Conservation (phyloP, 1,140 invertebrate genomes). For the Drosophila trapezifrons region DNA sequence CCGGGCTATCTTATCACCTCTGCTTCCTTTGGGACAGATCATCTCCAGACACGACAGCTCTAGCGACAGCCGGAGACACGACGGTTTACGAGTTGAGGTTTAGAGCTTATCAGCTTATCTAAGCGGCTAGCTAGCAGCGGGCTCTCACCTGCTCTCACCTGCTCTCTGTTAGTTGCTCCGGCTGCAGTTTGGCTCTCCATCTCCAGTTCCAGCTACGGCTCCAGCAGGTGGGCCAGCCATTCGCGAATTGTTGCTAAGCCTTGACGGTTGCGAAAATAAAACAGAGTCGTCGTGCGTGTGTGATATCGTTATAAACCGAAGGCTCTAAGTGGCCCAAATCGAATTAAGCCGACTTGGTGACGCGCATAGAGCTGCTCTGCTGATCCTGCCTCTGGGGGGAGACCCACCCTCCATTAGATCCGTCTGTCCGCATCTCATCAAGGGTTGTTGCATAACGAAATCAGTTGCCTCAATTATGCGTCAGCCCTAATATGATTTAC, state of each 20-base stretch:
- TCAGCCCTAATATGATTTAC: conserved; percentile 71
- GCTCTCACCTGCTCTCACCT: conserved; percentile 26
- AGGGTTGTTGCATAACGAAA: conserved; percentile 65
- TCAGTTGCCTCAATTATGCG: conserved; percentile 64
- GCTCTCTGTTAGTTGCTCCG: conserved; percentile 25
- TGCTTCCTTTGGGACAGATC: conserved; percentile 20
- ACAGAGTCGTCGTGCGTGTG: conserved; percentile 16
- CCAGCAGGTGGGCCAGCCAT: conserved; percentile 48
- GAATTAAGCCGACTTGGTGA: conserved; percentile 35
- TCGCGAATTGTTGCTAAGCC: conserved; percentile 74
- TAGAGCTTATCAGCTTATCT: conserved; percentile 58
- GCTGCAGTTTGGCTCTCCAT: conserved; percentile 13
- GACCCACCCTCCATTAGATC: background rate
- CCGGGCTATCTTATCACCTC: conserved; percentile 42
- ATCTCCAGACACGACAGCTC: conserved; percentile 8
- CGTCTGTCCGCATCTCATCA: conserved; percentile 31
- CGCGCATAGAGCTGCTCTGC: conserved; percentile 48
- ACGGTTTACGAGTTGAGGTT: conserved; percentile 43
- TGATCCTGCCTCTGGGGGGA: conserved; percentile 35
- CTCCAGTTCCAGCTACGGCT: conserved; percentile 39
- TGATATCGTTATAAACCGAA: conserved; percentile 37
- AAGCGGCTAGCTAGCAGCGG: conserved; percentile 18
- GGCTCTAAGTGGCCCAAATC: conserved; percentile 41
- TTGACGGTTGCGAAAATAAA: conserved; percentile 68
- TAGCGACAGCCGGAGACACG: conserved; percentile 11